Evolutionary conservation across 2,113 vertebrate genomes (phyloP), one percentile per base, ranked within the genome.

Genomic region (Camelus bactrianus): DNA sequence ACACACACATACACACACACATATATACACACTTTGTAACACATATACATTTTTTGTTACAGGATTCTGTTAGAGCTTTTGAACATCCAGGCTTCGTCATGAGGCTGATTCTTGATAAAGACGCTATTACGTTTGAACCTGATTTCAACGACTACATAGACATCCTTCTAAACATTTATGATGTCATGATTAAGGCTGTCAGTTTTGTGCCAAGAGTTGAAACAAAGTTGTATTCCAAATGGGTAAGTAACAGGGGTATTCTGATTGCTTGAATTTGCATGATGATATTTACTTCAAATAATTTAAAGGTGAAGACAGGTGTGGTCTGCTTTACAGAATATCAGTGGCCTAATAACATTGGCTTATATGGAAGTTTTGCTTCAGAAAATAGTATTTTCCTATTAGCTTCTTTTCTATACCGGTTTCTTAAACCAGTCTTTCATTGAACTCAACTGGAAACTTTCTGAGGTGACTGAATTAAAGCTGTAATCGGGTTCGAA

Each of bases 31-130:
- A 42, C 38, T 42, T 42, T 42, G 38, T 42, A 42, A 42, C 38
- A 42, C 38, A 42, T 93, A 75, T 73, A 60, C 24, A 38, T 60
- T 46, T 73, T 50, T 5, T 89, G 86, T 92, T 93, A 8, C 46
- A 99, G 99, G 97, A 91, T 82, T 99, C 99, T 54, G 82, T 98
- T 77, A 98, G 97, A 96, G 98, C 98, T 79, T 98, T 95, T 70
- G 98, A 99, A 89, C 99, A 99, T 81, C 98, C 99, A 16, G 98
- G 99, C 84, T 99, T 99, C 91, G 98, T 99, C 87, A 95, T 99
- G 96, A 98, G 98, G 76, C 97, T 99, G 90, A 97, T 99, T 87
- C 98, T 99, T 96, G 98, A 98, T 12, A 97, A 99, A 17, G 97
- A 97, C 1, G 4, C 93, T 56, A 98, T 99, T 97, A 98, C 97